Evolutionary conservation across 2,888 invertebrate genomes (phyloP).

Genomic region (Lycia hirtaria): DNA sequence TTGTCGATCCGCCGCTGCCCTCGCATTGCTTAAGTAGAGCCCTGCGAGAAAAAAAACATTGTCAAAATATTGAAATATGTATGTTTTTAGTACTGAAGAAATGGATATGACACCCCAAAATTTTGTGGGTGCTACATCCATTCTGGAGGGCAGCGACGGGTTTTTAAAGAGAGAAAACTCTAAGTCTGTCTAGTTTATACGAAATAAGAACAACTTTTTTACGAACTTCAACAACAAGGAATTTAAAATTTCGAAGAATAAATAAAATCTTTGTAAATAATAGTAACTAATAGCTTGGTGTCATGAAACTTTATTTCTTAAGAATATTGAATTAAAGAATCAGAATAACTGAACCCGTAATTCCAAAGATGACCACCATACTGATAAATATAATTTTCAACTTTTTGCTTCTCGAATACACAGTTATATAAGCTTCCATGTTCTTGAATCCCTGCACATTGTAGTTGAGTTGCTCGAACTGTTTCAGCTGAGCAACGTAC

Average conservation of each 20-base stretch:
- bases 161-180: neutral
- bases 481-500: neutral
- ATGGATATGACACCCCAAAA: neutral
- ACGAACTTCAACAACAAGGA: too few relatives aligned
- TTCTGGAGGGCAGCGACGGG: constrained; percentile 10
- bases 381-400: neutral
- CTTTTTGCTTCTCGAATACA: neutral
- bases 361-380: neutral
- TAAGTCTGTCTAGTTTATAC: neutral
- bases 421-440: constrained; percentile 1
- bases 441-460: neutral
- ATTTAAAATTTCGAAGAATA: neutral
- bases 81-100: neutral
- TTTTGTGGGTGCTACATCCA: neutral
- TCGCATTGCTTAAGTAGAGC: constrained; percentile 77
- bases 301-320: neutral
- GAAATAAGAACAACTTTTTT: too few relatives aligned
- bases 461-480: neutral
- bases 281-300: neutral
- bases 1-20: constrained; percentile 68
- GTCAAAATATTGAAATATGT: neutral
- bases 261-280: neutral
- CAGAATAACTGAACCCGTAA: neutral
- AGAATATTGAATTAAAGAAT: neutral
- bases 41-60: constrained; percentile 47